phyloP scores from a whole-genome alignment of 2,113 vertebrate genomes.

The Hydrolagus affinis region DNA sequence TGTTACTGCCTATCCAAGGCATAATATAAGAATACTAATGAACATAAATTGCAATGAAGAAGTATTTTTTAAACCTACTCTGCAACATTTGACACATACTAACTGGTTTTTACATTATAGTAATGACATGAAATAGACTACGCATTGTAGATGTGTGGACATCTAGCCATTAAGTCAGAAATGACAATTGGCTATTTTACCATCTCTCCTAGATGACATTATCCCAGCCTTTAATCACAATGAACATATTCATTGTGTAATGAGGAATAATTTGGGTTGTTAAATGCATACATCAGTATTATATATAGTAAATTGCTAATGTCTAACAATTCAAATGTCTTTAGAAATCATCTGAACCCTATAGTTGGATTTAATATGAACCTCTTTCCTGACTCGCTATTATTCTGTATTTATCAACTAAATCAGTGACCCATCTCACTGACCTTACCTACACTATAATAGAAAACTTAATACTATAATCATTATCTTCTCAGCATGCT shows the following conservation, averaged over 20 bases:
- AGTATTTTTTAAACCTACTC: too few species aligned
- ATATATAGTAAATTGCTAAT: neutral
- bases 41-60: too few species aligned
- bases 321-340: constrained; percentile 2
- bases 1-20: too few species aligned
- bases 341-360: neutral
- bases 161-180: neutral
- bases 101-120: too few species aligned
- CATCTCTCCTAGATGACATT: neutral
- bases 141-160: too few species aligned
- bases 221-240: neutral
- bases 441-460: neutral
- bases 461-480: constrained; percentile 18
- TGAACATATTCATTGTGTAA: neutral
- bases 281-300: neutral
- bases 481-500: constrained; percentile 20
- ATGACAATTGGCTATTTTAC: neutral
- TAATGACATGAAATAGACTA: too few species aligned
- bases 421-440: neutral
- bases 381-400: neutral
- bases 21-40: too few species aligned
- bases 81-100: too few species aligned
- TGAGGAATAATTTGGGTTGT: neutral
- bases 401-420: neutral
- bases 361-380: neutral